Evolutionary conservation across 53 echinoderm and acorn worm species (phyloP).

Genomic region (Holothuria leucospilota): DNA sequence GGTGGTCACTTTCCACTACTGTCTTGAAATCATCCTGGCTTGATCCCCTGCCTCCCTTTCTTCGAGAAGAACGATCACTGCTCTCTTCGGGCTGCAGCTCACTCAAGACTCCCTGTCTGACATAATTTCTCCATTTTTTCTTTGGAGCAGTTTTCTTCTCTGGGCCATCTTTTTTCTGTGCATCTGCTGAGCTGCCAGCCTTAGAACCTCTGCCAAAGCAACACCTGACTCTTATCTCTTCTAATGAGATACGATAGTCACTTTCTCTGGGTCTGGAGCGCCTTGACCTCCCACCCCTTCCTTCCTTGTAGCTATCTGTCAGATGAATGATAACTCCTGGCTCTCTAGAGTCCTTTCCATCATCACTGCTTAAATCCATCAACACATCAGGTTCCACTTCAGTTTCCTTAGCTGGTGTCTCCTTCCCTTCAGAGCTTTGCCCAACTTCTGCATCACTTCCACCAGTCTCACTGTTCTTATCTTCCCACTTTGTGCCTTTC

Average conservation of each 20-base stretch:
- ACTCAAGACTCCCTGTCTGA: conserved; percentile 33
- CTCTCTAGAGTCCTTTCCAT: conserved; percentile 41
- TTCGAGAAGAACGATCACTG: neutral
- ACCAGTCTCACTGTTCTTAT: neutral
- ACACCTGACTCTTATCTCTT: neutral
- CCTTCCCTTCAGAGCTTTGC: neutral
- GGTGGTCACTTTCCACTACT: neutral
- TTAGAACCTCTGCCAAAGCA: neutral
- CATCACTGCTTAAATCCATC: conserved; percentile 42
- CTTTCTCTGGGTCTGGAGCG: conserved; percentile 28
- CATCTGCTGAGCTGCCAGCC: neutral
- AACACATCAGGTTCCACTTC: neutral
- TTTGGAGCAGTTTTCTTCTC: conserved; percentile 26
- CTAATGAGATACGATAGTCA: conserved; percentile 22
- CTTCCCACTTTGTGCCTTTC: conserved; percentile 26
- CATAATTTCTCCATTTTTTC: conserved; percentile 49
- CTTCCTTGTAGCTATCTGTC: conserved; percentile 21
- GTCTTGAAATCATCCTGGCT: neutral
- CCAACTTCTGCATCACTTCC: neutral
- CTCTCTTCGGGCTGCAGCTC: conserved; percentile 17
- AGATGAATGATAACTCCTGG: conserved; percentile 40
- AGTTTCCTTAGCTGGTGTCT: neutral
- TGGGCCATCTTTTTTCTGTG: conserved; percentile 4
- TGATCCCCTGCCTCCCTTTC: neutral
- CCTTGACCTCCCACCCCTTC: conserved; percentile 17